These are phyloP conservation scores for Colius striatus DNA, from an alignment of 2,113 vertebrate species.

Conservation along the genomic window DNA sequence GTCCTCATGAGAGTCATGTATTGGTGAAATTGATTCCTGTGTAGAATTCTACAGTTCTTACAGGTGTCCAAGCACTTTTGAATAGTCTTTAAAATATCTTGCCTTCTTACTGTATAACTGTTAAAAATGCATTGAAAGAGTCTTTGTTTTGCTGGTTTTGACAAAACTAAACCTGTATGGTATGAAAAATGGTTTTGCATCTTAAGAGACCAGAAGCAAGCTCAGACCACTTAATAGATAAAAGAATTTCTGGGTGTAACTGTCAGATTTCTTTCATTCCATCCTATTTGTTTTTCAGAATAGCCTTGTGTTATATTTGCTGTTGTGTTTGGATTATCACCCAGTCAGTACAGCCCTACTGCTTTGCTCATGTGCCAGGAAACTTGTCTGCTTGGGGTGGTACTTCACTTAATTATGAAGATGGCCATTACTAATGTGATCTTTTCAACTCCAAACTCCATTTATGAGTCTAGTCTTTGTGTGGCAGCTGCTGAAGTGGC, in stretches of 20 bases:
- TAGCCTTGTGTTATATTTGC: background rate
- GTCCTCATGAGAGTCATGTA: fast-evolving
- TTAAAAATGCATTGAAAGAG: background rate
- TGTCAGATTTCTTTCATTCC: background rate
- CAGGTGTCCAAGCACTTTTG: background rate
- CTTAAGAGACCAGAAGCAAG: slow-evolving; percentile 14
- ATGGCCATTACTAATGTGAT: background rate
- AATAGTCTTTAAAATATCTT: background rate
- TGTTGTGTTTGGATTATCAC: background rate
- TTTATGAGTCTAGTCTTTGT: background rate
- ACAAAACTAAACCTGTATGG: background rate
- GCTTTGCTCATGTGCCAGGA: background rate
- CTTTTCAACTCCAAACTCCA: background rate
- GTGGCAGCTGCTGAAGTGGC: background rate
- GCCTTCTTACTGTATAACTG: background rate
- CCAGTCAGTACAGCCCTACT: background rate
- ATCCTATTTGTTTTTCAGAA: background rate
- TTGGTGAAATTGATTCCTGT: background rate
- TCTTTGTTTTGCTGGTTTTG: background rate
- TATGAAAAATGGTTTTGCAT: background rate
- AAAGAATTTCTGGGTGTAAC: background rate
- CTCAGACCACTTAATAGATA: background rate
- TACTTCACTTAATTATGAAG: background rate
- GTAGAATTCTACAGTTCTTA: background rate
- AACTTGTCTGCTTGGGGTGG: background rate